phyloP scores from a whole-genome alignment of 2,888 invertebrate species.

The Achlya flavicornis region DNA sequence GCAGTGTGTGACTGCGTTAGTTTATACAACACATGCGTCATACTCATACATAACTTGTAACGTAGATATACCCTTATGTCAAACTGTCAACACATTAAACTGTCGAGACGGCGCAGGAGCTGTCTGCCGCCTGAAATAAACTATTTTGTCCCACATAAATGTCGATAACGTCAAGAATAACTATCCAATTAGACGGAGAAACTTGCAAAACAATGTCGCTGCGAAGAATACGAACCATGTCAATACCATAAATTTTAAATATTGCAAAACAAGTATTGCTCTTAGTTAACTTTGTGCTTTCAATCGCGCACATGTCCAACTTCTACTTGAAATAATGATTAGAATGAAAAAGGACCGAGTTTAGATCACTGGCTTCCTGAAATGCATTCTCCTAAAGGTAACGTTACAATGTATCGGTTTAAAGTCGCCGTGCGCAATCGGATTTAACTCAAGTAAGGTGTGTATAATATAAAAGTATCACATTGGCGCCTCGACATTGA shows the following conservation, averaged over 20 bases:
- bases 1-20: background rate
- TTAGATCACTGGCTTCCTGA: slow-evolving; percentile 21
- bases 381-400: slow-evolving; percentile 35
- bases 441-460: slow-evolving; percentile 45
- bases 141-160: slow-evolving; percentile 65
- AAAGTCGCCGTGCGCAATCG: slow-evolving; percentile 43
- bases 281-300: slow-evolving; percentile 1
- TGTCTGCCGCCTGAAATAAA: slow-evolving; percentile 65
- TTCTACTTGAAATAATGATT: background rate
- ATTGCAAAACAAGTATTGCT: slow-evolving; percentile 24
- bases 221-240: slow-evolving; percentile 24
- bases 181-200: slow-evolving; percentile 48
- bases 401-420: slow-evolving; percentile 41
- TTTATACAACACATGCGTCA: slow-evolving; percentile 3
- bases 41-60: slow-evolving; percentile 1
- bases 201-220: slow-evolving; percentile 44
- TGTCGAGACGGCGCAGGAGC: slow-evolving; percentile 49
- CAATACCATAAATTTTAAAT: slow-evolving; percentile 27
- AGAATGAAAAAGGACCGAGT: background rate
- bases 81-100: slow-evolving; percentile 45
- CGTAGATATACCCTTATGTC: slow-evolving; percentile 21
- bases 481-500: slow-evolving; percentile 58
- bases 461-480: slow-evolving; percentile 46
- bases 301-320: background rate
- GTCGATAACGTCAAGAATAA: slow-evolving; percentile 59